phyloP scores from a whole-genome alignment of 2,888 invertebrate species.

The Nomada ruficornis region DNA sequence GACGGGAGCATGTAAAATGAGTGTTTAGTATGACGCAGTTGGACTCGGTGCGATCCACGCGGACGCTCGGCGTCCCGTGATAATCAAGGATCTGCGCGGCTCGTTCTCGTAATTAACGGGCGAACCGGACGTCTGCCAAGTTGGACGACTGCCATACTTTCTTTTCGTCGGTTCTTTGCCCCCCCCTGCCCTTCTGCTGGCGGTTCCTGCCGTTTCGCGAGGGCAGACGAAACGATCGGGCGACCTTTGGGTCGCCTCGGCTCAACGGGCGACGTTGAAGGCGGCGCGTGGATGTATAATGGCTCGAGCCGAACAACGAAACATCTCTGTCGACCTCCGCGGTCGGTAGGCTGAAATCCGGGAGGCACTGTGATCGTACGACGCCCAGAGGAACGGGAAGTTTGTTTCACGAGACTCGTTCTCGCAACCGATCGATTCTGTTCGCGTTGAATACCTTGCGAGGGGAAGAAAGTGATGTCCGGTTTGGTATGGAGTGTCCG shows the following conservation, averaged over 20 bases:
- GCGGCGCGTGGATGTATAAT: not conserved
- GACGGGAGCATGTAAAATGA: conserved; percentile 42
- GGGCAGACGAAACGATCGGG: not conserved
- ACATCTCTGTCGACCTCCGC: not conserved
- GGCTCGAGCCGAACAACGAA: not conserved
- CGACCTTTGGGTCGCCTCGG: not conserved
- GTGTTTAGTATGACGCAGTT: conserved; percentile 56
- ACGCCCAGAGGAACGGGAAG: conserved; percentile 6
- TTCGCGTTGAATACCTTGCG: not conserved
- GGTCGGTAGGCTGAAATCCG: not conserved
- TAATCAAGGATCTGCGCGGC: conserved; percentile 43
- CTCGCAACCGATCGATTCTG: not conserved
- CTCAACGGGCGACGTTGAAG: not conserved
- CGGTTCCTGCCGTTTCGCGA: not conserved
- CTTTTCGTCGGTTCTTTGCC: not conserved
- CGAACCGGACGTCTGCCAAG: conserved; percentile 30
- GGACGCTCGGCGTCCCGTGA: conserved; percentile 21
- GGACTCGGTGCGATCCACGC: conserved; percentile 50
- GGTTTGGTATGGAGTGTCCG: not conserved
- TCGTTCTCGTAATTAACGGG: conserved; percentile 24
- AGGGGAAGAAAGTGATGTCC: not conserved
- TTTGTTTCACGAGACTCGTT: not conserved
- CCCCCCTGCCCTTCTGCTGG: not conserved
- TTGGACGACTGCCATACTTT: conserved; percentile 37
- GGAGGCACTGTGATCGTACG: conserved; percentile 16